Percentiles rank a stretch among this genome's conserved stretches.
Conservation (phyloP, 2,797 vertebrate species). For the Podarcis siculus region DNA sequence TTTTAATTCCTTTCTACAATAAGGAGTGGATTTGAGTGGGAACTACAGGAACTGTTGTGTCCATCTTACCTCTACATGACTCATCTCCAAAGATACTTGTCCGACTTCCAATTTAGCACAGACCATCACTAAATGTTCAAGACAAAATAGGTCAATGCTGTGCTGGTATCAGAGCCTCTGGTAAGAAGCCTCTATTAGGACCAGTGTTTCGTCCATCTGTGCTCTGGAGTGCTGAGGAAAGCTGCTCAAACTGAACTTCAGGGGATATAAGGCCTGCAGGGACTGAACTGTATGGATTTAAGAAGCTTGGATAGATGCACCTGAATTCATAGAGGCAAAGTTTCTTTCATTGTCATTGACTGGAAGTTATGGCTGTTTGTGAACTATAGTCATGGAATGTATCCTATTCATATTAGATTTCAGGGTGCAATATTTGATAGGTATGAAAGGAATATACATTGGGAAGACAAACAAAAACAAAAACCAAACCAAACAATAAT, state of each 20-base stretch:
- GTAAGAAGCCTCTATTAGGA: neutral
- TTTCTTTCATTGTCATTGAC: neutral
- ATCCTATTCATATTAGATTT: neutral
- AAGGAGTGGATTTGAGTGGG: neutral
- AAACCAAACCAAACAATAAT: too few relatives aligned
- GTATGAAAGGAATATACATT: neutral
- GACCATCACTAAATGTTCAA: neutral
- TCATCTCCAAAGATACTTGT: neutral
- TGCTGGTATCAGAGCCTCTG: neutral
- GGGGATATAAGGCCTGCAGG: neutral
- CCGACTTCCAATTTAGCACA: neutral
- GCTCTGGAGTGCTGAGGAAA: neutral
- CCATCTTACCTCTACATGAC: neutral
- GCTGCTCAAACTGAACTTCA: neutral
- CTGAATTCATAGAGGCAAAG: neutral
- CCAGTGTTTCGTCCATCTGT: neutral
- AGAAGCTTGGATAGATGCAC: neutral
- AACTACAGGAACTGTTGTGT: neutral
- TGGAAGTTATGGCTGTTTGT: neutral
- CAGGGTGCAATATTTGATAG: neutral
- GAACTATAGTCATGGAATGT: neutral
- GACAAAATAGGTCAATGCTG: neutral
- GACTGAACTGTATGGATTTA: neutral
- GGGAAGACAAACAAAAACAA: neutral
- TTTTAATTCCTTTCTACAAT: neutral